Conservation (phyloP, 2,888 invertebrate genomes). For the Napeogenes inachia region DNA sequence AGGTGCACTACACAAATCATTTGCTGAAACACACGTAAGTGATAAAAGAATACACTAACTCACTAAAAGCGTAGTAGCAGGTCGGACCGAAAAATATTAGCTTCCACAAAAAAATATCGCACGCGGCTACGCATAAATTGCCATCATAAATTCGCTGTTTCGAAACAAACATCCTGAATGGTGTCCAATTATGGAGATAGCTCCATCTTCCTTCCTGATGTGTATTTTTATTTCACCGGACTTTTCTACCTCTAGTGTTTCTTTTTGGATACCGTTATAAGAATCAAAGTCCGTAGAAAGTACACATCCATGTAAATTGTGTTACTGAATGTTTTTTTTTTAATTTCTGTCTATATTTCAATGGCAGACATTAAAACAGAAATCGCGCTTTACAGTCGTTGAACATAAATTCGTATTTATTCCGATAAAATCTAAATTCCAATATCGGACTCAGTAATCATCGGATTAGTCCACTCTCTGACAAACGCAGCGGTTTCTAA, state of each 20-base stretch:
- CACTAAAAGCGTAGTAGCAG: conserved; percentile 27
- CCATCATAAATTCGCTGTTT: conserved; percentile 38
- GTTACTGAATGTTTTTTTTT: background rate
- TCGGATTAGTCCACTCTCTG: conserved; percentile 24
- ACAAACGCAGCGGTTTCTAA: conserved; percentile 26
- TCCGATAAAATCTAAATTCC: conserved; percentile 14
- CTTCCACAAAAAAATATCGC: conserved; percentile 34
- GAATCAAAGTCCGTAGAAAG: background rate
- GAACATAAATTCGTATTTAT: background rate
- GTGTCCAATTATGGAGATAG: conserved; percentile 42
- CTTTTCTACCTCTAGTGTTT: conserved; percentile 16
- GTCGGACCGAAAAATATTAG: conserved; percentile 32
- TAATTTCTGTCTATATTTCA: background rate
- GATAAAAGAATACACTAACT: conserved; percentile 16
- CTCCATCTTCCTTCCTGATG: conserved; percentile 37
- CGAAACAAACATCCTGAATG: conserved; percentile 41
- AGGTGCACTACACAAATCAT: background rate
- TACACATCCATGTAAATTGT: background rate
- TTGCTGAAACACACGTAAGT: background rate
- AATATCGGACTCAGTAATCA: conserved; percentile 24
- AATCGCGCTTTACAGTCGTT: background rate
- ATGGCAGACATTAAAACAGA: background rate
- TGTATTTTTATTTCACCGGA: conserved; percentile 32
- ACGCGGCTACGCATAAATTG: conserved; percentile 43
- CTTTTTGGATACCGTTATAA: background rate